Percentiles rank a stretch among this genome's conserved stretches.
Conservation (phyloP, 2,888 invertebrate genomes). For the Oasisia sp. region DNA sequence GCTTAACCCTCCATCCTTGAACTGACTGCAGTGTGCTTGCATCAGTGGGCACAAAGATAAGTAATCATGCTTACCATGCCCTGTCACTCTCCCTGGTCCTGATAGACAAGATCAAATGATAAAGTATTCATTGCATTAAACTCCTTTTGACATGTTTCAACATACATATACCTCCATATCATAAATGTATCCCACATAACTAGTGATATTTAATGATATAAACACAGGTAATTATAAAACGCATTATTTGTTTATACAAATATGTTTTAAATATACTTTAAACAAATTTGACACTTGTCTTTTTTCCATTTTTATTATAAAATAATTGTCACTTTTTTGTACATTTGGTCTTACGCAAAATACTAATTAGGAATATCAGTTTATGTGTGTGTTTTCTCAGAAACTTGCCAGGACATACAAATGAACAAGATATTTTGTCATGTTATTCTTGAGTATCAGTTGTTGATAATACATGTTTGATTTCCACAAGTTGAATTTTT, state of each 20-base stretch:
- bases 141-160: not conserved
- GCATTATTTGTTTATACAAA: not conserved
- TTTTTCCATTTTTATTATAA: not conserved
- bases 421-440: not conserved
- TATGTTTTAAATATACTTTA: not conserved
- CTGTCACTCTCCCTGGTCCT: not conserved
- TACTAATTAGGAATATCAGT: no score
- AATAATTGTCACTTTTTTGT: not conserved
- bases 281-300: not conserved
- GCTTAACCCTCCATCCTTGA: not conserved
- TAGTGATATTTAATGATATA: not conserved
- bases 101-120: not conserved
- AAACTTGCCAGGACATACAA: not conserved
- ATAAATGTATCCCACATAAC: not conserved
- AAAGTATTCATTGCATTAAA: not conserved
- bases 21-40: not conserved
- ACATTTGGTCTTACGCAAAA: not conserved
- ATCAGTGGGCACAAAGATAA: not conserved
- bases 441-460: not conserved
- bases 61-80: not conserved
- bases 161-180: not conserved
- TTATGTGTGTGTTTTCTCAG: not conserved
- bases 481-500: not conserved
- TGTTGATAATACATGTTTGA: not conserved
- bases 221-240: not conserved